A percentile compares a stretch with the other conserved stretches of the same genome.
phyloP scores from a whole-genome alignment of 2,888 invertebrate species.

The Mantis religiosa region DNA sequence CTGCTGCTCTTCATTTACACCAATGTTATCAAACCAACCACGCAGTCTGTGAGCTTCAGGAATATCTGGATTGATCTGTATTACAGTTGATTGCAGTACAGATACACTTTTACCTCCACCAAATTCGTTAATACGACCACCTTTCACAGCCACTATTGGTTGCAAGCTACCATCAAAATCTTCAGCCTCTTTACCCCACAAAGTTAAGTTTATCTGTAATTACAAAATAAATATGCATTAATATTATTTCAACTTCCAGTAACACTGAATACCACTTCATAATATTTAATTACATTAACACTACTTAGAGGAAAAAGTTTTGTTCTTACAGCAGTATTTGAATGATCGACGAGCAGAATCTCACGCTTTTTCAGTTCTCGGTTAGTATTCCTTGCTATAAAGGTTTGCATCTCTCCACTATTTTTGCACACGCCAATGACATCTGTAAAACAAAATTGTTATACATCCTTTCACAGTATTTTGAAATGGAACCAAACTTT shows the following conservation, averaged over 20 bases:
- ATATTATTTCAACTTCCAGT: neutral
- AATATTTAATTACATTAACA: no score
- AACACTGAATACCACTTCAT: neutral
- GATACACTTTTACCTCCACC: conserved; percentile 73
- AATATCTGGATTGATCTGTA: conserved; percentile 85
- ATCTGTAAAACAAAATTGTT: conserved; percentile 54
- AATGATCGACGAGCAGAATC: conserved; percentile 78
- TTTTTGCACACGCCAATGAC: conserved; percentile 82
- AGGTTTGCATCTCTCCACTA: conserved; percentile 63
- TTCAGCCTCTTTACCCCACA: conserved; percentile 90
- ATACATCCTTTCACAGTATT: no score
- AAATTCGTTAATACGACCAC: conserved; percentile 80
- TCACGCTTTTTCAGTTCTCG: conserved; percentile 88
- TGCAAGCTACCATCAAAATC: conserved; percentile 71
- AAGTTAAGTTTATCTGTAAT: conserved; percentile 66
- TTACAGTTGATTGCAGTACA: conserved; percentile 49
- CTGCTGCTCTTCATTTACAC: conserved; percentile 56
- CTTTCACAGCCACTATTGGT: conserved; percentile 84
- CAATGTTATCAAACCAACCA: conserved; percentile 88
- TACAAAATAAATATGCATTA: conserved; percentile 10
- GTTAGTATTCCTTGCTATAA: conserved; percentile 70
- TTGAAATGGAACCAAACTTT: no score
- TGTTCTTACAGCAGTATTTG: conserved; percentile 62
- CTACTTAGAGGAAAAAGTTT: neutral
- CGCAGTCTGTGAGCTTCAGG: conserved; percentile 78